Evolutionary conservation across 2,113 vertebrate species (phyloP).

Genomic region (Callopanchax toddi): DNA sequence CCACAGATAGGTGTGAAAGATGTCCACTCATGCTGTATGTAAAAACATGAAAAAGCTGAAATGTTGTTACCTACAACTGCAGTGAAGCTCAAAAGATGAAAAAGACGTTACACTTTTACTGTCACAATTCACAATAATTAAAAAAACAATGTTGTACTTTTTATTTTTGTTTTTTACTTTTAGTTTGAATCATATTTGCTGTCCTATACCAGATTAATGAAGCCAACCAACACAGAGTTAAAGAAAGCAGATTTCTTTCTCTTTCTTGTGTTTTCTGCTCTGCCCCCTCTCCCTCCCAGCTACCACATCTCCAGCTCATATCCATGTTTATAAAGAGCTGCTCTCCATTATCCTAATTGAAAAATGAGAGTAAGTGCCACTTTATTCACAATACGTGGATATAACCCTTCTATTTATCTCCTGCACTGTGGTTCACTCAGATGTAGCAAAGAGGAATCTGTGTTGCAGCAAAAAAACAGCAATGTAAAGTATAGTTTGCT

Average conservation of each 20-base stretch:
- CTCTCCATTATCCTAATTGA: slow-evolving; percentile 69
- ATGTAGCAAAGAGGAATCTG: background rate
- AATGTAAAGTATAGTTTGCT: background rate
- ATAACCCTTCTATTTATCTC: slow-evolving; percentile 48
- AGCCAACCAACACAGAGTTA: background rate
- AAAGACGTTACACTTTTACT: no score
- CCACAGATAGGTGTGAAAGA: no score
- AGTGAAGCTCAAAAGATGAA: no score
- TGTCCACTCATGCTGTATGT: no score
- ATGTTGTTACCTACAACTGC: no score
- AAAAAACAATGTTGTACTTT: no score
- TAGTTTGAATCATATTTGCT: background rate
- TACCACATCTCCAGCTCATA: slow-evolving; percentile 47
- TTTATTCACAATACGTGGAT: slow-evolving; percentile 53
- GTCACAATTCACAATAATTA: no score
- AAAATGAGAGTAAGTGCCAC: slow-evolving; percentile 65
- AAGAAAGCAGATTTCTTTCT: background rate
- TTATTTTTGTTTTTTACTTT: background rate
- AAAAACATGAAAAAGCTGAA: no score
- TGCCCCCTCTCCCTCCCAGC: background rate
- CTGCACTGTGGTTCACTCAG: slow-evolving; percentile 10
- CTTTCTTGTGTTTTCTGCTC: background rate
- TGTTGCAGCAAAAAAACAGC: slow-evolving; percentile 2
- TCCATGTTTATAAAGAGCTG: slow-evolving; percentile 63
- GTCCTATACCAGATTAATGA: background rate